Base-by-base conservation (phyloP, 2,113 vertebrate species). In the Nannobrachium achirus region DNA sequence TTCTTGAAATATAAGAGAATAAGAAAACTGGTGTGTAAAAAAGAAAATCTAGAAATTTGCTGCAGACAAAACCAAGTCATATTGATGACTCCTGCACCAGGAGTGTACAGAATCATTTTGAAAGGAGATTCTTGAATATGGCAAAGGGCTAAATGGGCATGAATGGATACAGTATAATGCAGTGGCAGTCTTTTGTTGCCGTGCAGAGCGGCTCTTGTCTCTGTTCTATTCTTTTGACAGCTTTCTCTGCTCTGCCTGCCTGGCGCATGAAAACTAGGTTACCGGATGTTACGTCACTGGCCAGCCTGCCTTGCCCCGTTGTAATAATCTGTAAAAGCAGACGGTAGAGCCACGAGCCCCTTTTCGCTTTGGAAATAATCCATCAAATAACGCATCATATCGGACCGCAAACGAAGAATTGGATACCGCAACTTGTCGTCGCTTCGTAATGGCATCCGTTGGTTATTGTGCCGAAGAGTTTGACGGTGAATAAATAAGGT, bases 211-310 rank as follows among this genome's bases (percentile, higher is more conserved):
- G 25, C 25, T 33, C 25, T 33, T 5, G 25, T 33, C 25, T 16
- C 45, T 81, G 71, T 79, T 11, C 57, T 41, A 74, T 66, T 51
- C 10, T 62, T 64, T 51, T 39, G 10, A 40, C 42, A 56, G 62
- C 6, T 0, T n/a, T 15, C n/a, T 50, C 2, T n/a, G n/a, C n/a
- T 50, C n/a, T 50, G 46, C 14, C 48, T n/a, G 51, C 8, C 51
- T 53, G 16, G 25, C 25, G 25, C 15, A 39, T 77, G 76, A 61
- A 72, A 53, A 86, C 64, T 86, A 67, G 86, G 86, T 82, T 84
- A 86, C 13, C 79, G 89, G 89, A 89, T 38, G 48, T 88, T 80
- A 89, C 84, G 76, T 69, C 39, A 4, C n/a, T 0, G 10, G 9
- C 75, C 7, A 41, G 74, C 74, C 75, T 53, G 70, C 53, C 3